Evolutionary conservation across 2,888 invertebrate genomes (phyloP).

Genomic region (Synergus laeviventris): DNA sequence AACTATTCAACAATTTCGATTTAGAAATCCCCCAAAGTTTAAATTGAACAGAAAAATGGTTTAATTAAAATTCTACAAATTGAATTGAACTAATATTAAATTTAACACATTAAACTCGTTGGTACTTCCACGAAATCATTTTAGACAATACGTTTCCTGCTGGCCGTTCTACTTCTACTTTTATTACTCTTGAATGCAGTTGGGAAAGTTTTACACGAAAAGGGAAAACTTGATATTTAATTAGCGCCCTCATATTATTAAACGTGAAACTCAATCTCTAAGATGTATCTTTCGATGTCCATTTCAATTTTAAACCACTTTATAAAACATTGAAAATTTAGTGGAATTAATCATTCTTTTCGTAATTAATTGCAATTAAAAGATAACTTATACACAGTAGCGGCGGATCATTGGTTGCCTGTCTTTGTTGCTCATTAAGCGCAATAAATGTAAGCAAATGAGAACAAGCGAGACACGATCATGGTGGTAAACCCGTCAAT

Average conservation of each 20-base stretch:
- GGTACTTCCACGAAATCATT: neutral
- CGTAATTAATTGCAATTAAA: neutral
- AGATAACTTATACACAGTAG: no score
- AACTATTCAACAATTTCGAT: no score
- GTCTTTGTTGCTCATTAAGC: no score
- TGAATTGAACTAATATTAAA: neutral
- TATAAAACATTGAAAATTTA: neutral
- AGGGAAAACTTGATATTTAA: slow-evolving; percentile 22
- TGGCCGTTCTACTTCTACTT: neutral
- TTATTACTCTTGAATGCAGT: slow-evolving; percentile 20
- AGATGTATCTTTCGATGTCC: neutral
- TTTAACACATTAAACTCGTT: neutral
- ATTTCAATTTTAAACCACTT: neutral
- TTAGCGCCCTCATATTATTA: neutral
- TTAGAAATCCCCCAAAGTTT: no score
- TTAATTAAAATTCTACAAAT: neutral
- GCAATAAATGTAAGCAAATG: no score
- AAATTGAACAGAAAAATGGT: neutral
- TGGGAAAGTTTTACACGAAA: slow-evolving; percentile 28
- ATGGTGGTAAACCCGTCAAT: no score
- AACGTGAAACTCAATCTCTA: neutral
- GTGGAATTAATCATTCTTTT: neutral
- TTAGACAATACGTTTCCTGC: neutral
- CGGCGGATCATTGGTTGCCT: no score
- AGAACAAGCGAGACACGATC: no score